Evolutionary conservation across 2,113 vertebrate genomes (phyloP), one percentile per base, ranked within the genome.

Genomic region (Periophthalmus modestus): DNA sequence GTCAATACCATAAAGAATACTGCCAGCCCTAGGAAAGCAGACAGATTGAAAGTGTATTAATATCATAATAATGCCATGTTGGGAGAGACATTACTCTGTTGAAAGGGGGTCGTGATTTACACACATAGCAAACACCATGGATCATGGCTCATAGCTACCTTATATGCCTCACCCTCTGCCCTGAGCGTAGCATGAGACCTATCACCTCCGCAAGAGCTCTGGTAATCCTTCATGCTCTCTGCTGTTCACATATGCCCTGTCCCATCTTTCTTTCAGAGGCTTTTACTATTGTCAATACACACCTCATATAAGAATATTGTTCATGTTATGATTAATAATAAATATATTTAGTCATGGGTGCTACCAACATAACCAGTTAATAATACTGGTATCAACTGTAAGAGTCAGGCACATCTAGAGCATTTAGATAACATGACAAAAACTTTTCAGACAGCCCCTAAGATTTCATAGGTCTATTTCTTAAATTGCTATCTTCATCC

Each of bases 1-100:
- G 89, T 99, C 98, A 86, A 99, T 99, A 81, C 98, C 97, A 48
- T 98, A 99, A 78, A 99, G 95, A 68, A 96, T 97, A 80, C 93
- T 92, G 68, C 95, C 95, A 87, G 93, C 89, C 81, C 97, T 99
- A 86, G 52, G 79, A 73, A 83, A 86, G 81, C 80, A 91, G 78
- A 89, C 82, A 91, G 91, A 85, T 93, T 92, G 81, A 85, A 89
- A 88, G 88, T 89, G 88, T 90, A 92, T 94, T 93, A 94, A 94
- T 93, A 93, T 92, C 90, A 93, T 94, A 91, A 94, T 92, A 94
- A 93, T 87, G 81, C 89, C 85, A 85, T 69, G 79, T 79, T 80
- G 72, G 75, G 79, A 82, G 85, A 83, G 87, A 90, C 88, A 92
- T 91, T 88, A 89, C 89, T 71, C 78, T 54, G 14, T 55, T 72